Evolutionary conservation across 2,888 invertebrate species (phyloP).

Genomic region (Capitulum mitella): DNA sequence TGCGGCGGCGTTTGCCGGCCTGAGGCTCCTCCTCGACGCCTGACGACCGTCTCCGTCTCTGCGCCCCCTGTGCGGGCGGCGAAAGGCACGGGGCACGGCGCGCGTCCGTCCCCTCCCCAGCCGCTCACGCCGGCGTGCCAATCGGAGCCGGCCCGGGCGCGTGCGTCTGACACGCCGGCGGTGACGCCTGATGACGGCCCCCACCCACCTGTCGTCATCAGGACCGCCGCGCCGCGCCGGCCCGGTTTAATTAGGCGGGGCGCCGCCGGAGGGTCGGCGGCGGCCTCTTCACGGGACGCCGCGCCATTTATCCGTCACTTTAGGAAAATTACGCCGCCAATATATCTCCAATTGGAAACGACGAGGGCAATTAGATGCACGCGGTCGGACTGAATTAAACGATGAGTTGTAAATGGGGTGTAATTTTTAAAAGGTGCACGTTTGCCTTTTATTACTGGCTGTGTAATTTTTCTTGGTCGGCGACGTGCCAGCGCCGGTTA

Average conservation of each 20-base stretch:
- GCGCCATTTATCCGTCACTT: background rate
- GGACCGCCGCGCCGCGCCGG: background rate
- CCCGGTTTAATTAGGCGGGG: background rate
- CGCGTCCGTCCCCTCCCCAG: background rate
- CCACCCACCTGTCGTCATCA: background rate
- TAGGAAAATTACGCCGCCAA: background rate
- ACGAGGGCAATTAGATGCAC: conserved; percentile 17
- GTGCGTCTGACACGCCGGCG: background rate
- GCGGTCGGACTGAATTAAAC: conserved; percentile 22
- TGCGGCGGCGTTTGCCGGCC: too few relatives aligned
- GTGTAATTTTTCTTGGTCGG: conserved; percentile 5
- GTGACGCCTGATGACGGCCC: background rate
- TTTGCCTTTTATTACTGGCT: conserved; percentile 19
- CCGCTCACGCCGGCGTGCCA: background rate
- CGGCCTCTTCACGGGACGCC: background rate
- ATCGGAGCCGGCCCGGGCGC: background rate
- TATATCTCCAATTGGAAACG: conserved; percentile 23
- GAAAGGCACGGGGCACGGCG: too few relatives aligned
- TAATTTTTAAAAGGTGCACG: conserved; percentile 25
- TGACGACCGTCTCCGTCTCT: background rate
- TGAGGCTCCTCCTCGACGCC: background rate
- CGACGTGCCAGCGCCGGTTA: background rate
- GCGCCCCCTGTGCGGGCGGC: too few relatives aligned
- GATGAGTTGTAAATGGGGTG: conserved; percentile 25
- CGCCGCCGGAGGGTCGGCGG: background rate